phyloP scores from a whole-genome alignment of 2,797 vertebrate genomes.

The Borostomias antarcticus region DNA sequence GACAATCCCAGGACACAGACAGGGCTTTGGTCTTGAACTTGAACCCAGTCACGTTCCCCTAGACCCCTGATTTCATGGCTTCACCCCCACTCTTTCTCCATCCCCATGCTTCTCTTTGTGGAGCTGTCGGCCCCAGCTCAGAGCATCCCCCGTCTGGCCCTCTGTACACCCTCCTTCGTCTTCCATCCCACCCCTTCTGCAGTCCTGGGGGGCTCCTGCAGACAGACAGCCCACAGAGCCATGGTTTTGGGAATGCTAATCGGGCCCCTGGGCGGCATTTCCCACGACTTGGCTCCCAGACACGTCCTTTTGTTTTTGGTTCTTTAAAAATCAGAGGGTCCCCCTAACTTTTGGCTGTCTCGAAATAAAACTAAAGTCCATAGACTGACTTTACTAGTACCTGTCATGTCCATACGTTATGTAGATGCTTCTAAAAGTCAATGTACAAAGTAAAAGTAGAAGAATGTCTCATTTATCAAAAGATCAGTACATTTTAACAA shows the following conservation, averaged over 20 bases:
- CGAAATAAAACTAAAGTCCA: conserved; percentile 45
- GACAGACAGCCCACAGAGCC: conserved; percentile 64
- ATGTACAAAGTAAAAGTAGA: too few species aligned
- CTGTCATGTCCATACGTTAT: background rate
- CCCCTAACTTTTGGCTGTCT: conserved; percentile 68
- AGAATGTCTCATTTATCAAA: too few species aligned
- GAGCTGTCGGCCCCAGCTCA: conserved; percentile 75
- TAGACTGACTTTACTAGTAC: conserved; percentile 11
- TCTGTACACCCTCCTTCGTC: conserved; percentile 58
- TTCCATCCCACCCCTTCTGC: conserved; percentile 59
- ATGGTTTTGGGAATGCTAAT: conserved; percentile 76
- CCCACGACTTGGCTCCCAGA: conserved; percentile 76
- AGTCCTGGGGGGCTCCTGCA: conserved; percentile 54
- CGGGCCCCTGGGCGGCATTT: conserved; percentile 65
- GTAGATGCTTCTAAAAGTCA: background rate
- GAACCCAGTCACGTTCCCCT: conserved; percentile 61
- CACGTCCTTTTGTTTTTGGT: conserved; percentile 74
- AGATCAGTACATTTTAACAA: too few species aligned
- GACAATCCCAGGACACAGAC: background rate
- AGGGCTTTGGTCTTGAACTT: conserved; percentile 62
- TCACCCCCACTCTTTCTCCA: conserved; percentile 33
- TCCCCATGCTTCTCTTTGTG: conserved; percentile 67
- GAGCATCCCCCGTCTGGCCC: conserved; percentile 69
- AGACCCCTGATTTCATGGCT: conserved; percentile 57
- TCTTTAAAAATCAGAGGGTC: conserved; percentile 68